Evolutionary conservation across 2,888 invertebrate genomes (phyloP).

Genomic region (Drosophila niveifrons): DNA sequence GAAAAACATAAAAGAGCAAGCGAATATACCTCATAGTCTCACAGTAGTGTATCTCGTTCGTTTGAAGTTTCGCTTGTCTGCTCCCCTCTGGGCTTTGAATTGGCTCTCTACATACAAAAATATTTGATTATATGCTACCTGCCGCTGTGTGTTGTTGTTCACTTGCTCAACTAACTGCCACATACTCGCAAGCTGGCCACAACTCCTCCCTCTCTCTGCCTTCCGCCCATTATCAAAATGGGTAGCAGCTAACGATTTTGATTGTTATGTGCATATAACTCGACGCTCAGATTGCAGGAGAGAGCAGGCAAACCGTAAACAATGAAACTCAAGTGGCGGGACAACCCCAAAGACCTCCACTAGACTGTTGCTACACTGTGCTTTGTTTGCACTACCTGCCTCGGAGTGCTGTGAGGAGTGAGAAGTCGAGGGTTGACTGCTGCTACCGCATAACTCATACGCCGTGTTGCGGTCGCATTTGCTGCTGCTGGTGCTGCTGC

Average conservation of each 20-base stretch:
- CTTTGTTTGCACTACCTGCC: conserved; percentile 42
- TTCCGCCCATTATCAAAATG: conserved; percentile 11
- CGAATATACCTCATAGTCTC: too few species aligned
- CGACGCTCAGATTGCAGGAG: conserved; percentile 64
- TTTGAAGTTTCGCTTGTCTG: conserved; percentile 9
- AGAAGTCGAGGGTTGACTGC: not conserved
- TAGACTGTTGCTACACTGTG: conserved; percentile 47
- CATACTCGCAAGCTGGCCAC: conserved; percentile 1
- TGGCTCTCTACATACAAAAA: conserved; percentile 34
- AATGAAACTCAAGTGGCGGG: conserved; percentile 56
- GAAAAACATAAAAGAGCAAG: too few species aligned
- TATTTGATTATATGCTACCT: conserved; percentile 76
- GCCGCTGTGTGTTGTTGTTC: conserved; percentile 6
- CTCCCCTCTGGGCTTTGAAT: conserved; percentile 39
- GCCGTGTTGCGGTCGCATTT: conserved; percentile 53
- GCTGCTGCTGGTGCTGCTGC: conserved; percentile 39
- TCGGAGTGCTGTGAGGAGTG: conserved; percentile 23
- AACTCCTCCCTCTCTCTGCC: not conserved
- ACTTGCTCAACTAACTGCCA: conserved; percentile 45
- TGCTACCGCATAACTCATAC: conserved; percentile 70
- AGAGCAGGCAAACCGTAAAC: conserved; percentile 57
- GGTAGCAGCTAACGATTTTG: conserved; percentile 73
- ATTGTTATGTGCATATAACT: conserved; percentile 70
- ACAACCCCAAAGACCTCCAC: conserved; percentile 31
- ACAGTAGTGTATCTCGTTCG: not conserved